A percentile compares a stretch with the other conserved stretches of the same genome.
phyloP scores from a whole-genome alignment of 2,888 invertebrate species.

The Hydriomena furcata region DNA sequence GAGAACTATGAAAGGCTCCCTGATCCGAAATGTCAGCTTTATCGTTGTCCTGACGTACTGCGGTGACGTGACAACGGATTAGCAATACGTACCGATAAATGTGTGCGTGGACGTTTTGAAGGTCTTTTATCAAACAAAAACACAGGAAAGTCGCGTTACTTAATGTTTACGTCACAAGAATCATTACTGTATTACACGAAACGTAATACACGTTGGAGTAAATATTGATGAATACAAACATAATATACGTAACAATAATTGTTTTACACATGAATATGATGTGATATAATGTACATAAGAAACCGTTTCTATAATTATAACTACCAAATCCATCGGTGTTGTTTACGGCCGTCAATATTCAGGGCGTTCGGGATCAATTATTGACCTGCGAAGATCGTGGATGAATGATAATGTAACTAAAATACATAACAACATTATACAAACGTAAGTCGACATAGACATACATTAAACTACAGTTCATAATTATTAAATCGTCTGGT shows the following conservation, averaged over 20 bases:
- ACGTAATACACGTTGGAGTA: constrained; percentile 43
- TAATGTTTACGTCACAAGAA: constrained; percentile 41
- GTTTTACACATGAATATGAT: constrained; percentile 43
- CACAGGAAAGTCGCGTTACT: constrained; percentile 41
- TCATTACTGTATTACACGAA: constrained; percentile 41
- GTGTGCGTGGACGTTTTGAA: constrained; percentile 45
- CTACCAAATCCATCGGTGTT: no score
- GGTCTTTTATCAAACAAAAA: constrained; percentile 47
- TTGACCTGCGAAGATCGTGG: constrained; percentile 8
- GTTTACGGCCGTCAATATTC: no score
- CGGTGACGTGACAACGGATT: constrained; percentile 56
- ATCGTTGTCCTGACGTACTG: constrained; percentile 60
- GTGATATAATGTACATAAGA: constrained; percentile 42
- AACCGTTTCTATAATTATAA: constrained; percentile 9
- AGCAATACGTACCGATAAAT: constrained; percentile 38
- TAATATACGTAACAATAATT: constrained; percentile 44
- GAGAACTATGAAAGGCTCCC: constrained; percentile 19
- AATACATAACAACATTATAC: constrained; percentile 28
- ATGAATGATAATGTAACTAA: constrained; percentile 50
- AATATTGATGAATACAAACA: constrained; percentile 46
- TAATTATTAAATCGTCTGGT: constrained; percentile 79
- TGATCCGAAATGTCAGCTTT: constrained; percentile 45
- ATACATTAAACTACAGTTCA: constrained; percentile 62
- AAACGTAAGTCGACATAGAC: constrained; percentile 47
- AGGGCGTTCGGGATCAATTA: neutral